Base-by-base conservation (phyloP, 2,888 invertebrate species). In the Acrobeloides nanus region DNA sequence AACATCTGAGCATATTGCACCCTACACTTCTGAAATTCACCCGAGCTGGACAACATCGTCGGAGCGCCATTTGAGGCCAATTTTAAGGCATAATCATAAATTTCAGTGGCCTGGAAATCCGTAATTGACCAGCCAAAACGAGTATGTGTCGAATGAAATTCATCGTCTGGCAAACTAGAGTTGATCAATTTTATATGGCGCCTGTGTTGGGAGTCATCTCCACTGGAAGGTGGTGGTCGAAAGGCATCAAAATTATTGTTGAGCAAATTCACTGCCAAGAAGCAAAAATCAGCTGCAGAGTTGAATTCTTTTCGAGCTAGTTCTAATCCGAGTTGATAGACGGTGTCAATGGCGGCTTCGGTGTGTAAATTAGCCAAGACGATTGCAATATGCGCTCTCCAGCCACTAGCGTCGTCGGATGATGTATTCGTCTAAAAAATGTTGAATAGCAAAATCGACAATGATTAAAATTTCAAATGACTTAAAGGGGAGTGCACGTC, bases 331-430 rank as follows among this genome's bases (percentile, higher is more conserved):
- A 70, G 51, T n/a, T 59, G 53, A 42, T 66, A 67, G 4, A 68
- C 62, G 1, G 68, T 62, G 29, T 60, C 47, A 46, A 64, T 51
- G 3, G 68, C 65, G n/a, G 57, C 48, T 10, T 32, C 24, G 7
- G 57, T 59, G 17, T 55, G 46, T 40, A 84, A 82, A 65, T 79
- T 80, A 53, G 92, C 85, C 44, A 95, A 81, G 65, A 97, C 83
- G 83, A 95, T 88, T 51, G 95, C 92, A 46, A 90, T 81, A 79
- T 97, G 95, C 20, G 90, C 87, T 53, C 89, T 81, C 95, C 95
- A 97, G 77, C 92, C 92, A 46, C 79, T 80, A 75, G 79, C 80
- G 38, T 76, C 75, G 51, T 80, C 79, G 7, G 64, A 31, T 6
- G 62, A 62, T n/a, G 61, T 57, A 46, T 60, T 56, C 17, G 53